Evolutionary conservation across 2,888 invertebrate species (phyloP), one percentile per base, ranked within the genome.

Genomic region (Tetanocera ferruginea): DNA sequence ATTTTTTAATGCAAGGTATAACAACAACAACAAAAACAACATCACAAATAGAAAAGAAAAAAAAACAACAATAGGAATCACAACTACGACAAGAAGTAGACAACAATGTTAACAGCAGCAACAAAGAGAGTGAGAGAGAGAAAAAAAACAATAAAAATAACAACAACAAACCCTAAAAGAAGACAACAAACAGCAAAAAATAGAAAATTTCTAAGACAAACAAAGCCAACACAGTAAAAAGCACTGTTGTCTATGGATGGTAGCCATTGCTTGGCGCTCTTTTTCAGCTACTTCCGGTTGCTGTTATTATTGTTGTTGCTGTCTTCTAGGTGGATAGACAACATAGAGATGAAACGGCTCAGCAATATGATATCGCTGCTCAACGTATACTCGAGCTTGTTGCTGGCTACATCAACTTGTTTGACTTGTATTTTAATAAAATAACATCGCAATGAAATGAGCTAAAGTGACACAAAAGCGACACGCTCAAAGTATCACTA

Each of bases 201-300:
- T 43, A 43, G 43, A 43, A 43, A 43, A 60, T 23, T 19, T 25
- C 8, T 14, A 60, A 60, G 25, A 25, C 57, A 60, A 60, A 60
- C 25, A 60, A 60, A 60, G 57, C 57, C 19, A 28, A n/a, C 6
- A 28, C 23, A 43, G 43, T 6, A 73, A 60, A 73, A 73, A 34
- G 0, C 1, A 49, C 14, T n/a, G 37, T 49, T 25, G 19, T 4
- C 51, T 52, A 17, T 25, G 25, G 25, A 17, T 25, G 25, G 25
- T 37, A 25, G 55, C 43, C 69, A 57, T 76, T 76, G 76, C 60
- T 67, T 34, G 37, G 55, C 60, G 43, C 60, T 67, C 34, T 55
- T 31, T n/a, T 67, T 66, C 55, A 67, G 19, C 14, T 34, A 55
- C 74, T 64, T 74, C 74, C 74, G 37, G 64, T 64, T 64, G 28